Conservation (phyloP, 2,888 invertebrate species). For the Conchocele bisecta region DNA sequence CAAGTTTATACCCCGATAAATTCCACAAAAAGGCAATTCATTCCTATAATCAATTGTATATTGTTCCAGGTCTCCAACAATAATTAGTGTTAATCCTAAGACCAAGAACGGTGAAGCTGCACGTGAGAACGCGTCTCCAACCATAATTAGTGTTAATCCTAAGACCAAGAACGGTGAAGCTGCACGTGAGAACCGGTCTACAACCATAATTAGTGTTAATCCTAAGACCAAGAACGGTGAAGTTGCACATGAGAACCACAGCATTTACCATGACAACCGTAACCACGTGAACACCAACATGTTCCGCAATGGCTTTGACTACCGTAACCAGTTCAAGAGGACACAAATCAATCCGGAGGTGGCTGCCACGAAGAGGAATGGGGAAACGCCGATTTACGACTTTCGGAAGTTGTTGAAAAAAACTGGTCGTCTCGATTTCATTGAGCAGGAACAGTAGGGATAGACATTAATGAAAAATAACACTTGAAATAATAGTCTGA, state of each 20-base stretch:
- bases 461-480: no score
- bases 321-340: slow-evolving; percentile 62
- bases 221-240: slow-evolving; percentile 1
- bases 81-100: no score
- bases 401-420: slow-evolving; percentile 49
- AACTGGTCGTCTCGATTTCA: slow-evolving; percentile 49
- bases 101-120: background rate
- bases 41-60: no score
- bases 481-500: no score
- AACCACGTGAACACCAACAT: slow-evolving; percentile 13
- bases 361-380: slow-evolving; percentile 2
- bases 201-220: slow-evolving; percentile 37
- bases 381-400: slow-evolving; percentile 52
- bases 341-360: slow-evolving; percentile 66
- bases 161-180: slow-evolving; percentile 8
- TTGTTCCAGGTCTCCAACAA: no score
- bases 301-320: slow-evolving; percentile 46
- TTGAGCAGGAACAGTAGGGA: slow-evolving; percentile 24
- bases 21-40: no score
- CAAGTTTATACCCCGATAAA: no score
- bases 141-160: slow-evolving; percentile 33
- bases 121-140: slow-evolving; percentile 17
- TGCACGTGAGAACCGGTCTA: background rate
- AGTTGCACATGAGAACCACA: background rate
- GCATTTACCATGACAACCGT: slow-evolving; percentile 20